phyloP scores from a whole-genome alignment of 2,888 invertebrate species.

The Diplolepis rosae region DNA sequence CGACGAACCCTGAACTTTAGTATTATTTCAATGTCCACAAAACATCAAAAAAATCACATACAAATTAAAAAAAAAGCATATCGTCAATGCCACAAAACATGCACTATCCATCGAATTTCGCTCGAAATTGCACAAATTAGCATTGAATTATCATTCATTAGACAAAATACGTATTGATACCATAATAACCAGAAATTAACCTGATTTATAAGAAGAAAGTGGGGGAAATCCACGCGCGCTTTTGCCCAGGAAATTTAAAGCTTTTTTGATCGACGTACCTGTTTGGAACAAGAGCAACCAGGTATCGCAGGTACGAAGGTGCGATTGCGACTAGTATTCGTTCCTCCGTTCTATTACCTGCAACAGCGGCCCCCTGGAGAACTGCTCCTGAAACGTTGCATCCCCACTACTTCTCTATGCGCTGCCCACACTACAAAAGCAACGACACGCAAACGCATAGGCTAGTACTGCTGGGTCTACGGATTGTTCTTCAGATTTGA shows the following conservation, averaged over 20 bases:
- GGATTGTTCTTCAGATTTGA: too few species aligned
- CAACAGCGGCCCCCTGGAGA: constrained; percentile 60
- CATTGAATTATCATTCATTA: background rate
- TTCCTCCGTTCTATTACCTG: constrained; percentile 48
- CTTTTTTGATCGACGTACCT: constrained; percentile 44
- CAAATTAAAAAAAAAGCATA: background rate
- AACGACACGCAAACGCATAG: constrained; percentile 18
- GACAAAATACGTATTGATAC: background rate
- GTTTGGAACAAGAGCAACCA: constrained; percentile 45
- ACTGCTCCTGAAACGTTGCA: constrained; percentile 52
- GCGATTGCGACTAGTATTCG: constrained; percentile 67
- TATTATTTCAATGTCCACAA: background rate
- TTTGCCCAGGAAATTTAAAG: background rate
- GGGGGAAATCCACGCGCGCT: constrained; percentile 36
- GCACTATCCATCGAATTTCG: too few species aligned
- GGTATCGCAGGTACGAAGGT: constrained; percentile 64
- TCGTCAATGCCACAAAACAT: background rate
- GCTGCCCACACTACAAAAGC: constrained; percentile 16
- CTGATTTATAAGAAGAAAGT: background rate
- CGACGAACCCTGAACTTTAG: background rate
- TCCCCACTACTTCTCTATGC: constrained; percentile 34
- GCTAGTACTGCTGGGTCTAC: too few species aligned
- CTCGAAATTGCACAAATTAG: background rate
- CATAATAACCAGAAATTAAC: background rate
- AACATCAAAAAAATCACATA: background rate